Percentiles rank a stretch among this genome's conserved stretches.
phyloP scores from a whole-genome alignment of 2,797 vertebrate genomes.

The Karalla daura region DNA sequence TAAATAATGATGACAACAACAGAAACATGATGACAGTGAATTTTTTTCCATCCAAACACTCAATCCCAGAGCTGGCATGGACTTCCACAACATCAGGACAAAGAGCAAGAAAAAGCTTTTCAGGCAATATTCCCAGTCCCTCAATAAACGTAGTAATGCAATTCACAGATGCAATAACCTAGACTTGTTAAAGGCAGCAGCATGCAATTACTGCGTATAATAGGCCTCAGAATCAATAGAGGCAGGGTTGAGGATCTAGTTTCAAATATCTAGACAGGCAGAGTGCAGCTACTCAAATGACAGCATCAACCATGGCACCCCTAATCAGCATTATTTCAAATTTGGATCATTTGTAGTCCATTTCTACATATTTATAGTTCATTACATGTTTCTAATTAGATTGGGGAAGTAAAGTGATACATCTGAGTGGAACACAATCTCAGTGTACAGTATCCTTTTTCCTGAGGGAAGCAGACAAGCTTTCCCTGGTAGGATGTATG shows the following conservation, averaged over 20 bases:
- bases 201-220: slow-evolving; percentile 83
- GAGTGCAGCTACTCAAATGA: slow-evolving; percentile 82
- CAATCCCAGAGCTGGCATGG: slow-evolving; percentile 16
- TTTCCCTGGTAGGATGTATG: slow-evolving; percentile 72
- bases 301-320: slow-evolving; percentile 71
- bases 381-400: slow-evolving; percentile 83
- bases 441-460: slow-evolving; percentile 72
- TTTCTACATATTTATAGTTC: slow-evolving; percentile 87
- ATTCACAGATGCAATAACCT: slow-evolving; percentile 84
- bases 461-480: slow-evolving; percentile 74
- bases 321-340: slow-evolving; percentile 80
- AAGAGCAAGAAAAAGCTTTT: slow-evolving; percentile 74
- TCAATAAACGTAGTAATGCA: slow-evolving; percentile 82
- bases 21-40: slow-evolving; percentile 29
- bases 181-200: slow-evolving; percentile 84
- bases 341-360: slow-evolving; percentile 83
- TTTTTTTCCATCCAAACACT: slow-evolving; percentile 12
- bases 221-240: slow-evolving; percentile 81
- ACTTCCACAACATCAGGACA: slow-evolving; percentile 60
- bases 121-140: slow-evolving; percentile 75
- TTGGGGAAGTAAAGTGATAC: slow-evolving; percentile 82
- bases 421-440: slow-evolving; percentile 79
- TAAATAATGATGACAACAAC: slow-evolving; percentile 11
- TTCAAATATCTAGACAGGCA: slow-evolving; percentile 80
- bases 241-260: slow-evolving; percentile 71